These are phyloP conservation scores for Trichogramma dendrolimi DNA, from an alignment of 2,888 invertebrate species.

Conservation along the genomic window DNA sequence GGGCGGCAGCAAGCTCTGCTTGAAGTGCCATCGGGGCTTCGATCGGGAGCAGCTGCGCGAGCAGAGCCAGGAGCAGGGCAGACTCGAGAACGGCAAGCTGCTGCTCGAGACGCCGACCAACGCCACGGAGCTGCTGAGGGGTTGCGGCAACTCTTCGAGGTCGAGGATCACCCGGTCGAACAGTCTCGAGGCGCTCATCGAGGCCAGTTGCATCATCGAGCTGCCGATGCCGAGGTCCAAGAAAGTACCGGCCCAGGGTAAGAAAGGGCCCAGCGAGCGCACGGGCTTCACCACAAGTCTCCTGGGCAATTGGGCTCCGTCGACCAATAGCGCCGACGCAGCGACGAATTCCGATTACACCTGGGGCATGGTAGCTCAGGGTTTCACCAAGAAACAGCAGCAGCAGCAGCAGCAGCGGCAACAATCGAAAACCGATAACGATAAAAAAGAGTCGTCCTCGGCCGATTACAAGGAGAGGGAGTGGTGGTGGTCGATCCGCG, in stretches of 20 bases:
- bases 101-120: slow-evolving; percentile 71
- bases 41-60: slow-evolving; percentile 20
- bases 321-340: not conserved
- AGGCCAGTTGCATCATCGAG: slow-evolving; percentile 54
- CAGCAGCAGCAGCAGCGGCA: slow-evolving; percentile 30
- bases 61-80: slow-evolving; percentile 28
- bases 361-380: slow-evolving; percentile 67
- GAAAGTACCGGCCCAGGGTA: slow-evolving; percentile 25
- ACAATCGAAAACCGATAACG: slow-evolving; percentile 18
- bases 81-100: slow-evolving; percentile 38
- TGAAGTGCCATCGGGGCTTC: slow-evolving; percentile 40
- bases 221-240: slow-evolving; percentile 58
- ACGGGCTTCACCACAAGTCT: slow-evolving; percentile 44
- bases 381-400: slow-evolving; percentile 41
- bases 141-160: slow-evolving; percentile 35
- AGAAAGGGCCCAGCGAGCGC: slow-evolving; percentile 32
- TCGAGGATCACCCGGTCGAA: slow-evolving; percentile 36
- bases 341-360: slow-evolving; percentile 39
- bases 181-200: slow-evolving; percentile 46
- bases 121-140: slow-evolving; percentile 65
- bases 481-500: slow-evolving; percentile 44
- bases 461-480: slow-evolving; percentile 3
- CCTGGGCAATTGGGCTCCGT: slow-evolving; percentile 27
- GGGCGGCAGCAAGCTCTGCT: slow-evolving; percentile 35
- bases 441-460: slow-evolving; percentile 9